phyloP scores from a whole-genome alignment of 2,888 invertebrate species.

The Eremobia ochroleuca region DNA sequence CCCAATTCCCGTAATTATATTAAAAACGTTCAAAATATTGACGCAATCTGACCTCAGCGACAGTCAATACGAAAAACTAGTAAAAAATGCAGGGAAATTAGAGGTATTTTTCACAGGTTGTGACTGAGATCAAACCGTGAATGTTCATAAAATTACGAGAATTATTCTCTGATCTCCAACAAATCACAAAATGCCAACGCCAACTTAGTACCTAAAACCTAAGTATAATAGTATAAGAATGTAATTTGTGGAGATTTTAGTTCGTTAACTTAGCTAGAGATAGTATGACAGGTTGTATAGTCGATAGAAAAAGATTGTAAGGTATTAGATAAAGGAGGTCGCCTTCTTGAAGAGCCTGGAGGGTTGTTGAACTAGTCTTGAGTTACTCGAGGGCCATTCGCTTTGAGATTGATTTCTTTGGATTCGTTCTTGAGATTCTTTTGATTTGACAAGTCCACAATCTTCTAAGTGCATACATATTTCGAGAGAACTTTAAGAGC shows the following conservation, averaged over 20 bases:
- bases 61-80: too few relatives aligned
- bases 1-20: too few relatives aligned
- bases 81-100: too few relatives aligned
- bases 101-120: too few relatives aligned
- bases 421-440: background rate
- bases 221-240: background rate
- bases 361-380: conserved; percentile 9
- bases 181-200: too few relatives aligned
- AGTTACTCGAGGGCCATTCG: background rate
- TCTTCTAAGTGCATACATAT: background rate
- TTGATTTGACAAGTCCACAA: background rate
- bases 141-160: too few relatives aligned
- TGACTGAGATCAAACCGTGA: too few relatives aligned
- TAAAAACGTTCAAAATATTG: too few relatives aligned
- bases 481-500: too few relatives aligned
- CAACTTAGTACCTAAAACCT: too few relatives aligned
- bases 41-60: too few relatives aligned
- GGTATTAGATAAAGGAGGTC: conserved; percentile 11
- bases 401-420: conserved; percentile 13
- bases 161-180: too few relatives aligned
- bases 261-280: background rate
- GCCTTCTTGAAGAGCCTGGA: background rate
- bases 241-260: background rate
- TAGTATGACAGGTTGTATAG: background rate
- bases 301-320: background rate